phyloP scores from a whole-genome alignment of 2,797 vertebrate genomes.

The Fratercula arctica region DNA sequence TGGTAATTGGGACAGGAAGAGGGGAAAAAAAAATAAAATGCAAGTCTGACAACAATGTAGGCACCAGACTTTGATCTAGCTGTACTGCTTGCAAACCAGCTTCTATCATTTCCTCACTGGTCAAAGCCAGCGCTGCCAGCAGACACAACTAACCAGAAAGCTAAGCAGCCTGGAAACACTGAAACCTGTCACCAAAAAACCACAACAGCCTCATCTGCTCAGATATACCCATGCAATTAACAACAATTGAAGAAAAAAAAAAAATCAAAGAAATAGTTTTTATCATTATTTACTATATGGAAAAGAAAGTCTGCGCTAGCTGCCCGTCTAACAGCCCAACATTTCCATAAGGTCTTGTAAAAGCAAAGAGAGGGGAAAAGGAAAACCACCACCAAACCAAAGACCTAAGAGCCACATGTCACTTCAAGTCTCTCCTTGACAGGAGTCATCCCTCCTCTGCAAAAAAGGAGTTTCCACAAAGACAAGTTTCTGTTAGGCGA shows the following conservation, averaged over 20 bases:
- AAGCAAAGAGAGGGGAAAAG: neutral
- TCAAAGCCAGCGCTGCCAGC: neutral
- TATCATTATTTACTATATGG: neutral
- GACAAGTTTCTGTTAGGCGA: neutral
- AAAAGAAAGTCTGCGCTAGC: neutral
- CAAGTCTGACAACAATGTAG: neutral
- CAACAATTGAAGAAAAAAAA: neutral
- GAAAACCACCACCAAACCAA: neutral
- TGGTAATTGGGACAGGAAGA: neutral
- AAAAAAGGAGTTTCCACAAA: neutral
- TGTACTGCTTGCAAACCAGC: neutral
- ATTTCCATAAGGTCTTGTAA: neutral
- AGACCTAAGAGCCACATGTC: neutral
- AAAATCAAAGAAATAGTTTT: accelerated
- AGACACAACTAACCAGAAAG: neutral
- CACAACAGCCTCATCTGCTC: neutral
- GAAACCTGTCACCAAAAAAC: neutral
- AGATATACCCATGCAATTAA: neutral
- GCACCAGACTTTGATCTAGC: neutral
- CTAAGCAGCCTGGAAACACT: neutral
- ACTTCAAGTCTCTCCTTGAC: neutral
- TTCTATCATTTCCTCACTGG: neutral
- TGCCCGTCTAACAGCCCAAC: neutral
- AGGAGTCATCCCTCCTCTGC: neutral
- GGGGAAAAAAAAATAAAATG: neutral